A percentile compares a stretch with the other conserved stretches of the same genome.
Conservation (phyloP, 2,888 invertebrate genomes). For the Drosophila kambysellisi region DNA sequence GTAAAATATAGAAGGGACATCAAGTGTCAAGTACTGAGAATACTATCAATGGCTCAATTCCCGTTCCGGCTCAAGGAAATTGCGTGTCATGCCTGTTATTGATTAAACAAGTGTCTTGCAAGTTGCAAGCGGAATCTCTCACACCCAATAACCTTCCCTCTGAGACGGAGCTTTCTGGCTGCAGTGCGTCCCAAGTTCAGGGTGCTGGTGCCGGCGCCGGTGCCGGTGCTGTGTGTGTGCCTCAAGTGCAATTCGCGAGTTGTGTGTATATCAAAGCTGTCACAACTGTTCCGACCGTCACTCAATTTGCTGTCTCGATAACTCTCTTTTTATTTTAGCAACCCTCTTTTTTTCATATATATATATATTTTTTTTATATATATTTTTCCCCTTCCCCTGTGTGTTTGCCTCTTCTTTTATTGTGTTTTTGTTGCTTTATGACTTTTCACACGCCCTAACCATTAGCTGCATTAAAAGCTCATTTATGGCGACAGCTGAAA, state of each 20-base stretch:
- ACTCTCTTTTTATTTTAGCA: slow-evolving; percentile 36
- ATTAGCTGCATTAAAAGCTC: slow-evolving; percentile 72
- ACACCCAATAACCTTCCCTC: not conserved
- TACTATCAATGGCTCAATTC: slow-evolving; percentile 44
- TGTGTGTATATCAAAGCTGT: slow-evolving; percentile 47
- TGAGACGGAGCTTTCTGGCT: slow-evolving; percentile 3
- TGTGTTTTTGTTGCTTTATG: slow-evolving; percentile 67
- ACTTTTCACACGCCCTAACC: slow-evolving; percentile 71
- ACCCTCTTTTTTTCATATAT: slow-evolving; percentile 5
- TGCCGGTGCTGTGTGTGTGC: not conserved
- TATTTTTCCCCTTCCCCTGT: not conserved
- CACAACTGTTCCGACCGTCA: slow-evolving; percentile 39
- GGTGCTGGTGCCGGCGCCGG: not conserved
- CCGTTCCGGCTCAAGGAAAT: slow-evolving; percentile 50
- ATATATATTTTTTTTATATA: not conserved
- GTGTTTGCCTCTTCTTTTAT: not conserved
- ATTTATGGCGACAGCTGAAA: slow-evolving; percentile 69
- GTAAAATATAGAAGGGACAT: not conserved
- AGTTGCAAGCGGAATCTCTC: slow-evolving; percentile 3
- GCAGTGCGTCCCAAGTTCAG: slow-evolving; percentile 40
- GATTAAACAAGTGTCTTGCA: slow-evolving; percentile 71
- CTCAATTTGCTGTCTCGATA: slow-evolving; percentile 37
- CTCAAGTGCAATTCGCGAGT: slow-evolving; percentile 23
- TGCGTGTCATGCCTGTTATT: slow-evolving; percentile 59
- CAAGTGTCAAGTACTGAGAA: slow-evolving; percentile 52